Base-by-base conservation (phyloP, 2,797 vertebrate species). In the Gymnoscopelus braueri region DNA sequence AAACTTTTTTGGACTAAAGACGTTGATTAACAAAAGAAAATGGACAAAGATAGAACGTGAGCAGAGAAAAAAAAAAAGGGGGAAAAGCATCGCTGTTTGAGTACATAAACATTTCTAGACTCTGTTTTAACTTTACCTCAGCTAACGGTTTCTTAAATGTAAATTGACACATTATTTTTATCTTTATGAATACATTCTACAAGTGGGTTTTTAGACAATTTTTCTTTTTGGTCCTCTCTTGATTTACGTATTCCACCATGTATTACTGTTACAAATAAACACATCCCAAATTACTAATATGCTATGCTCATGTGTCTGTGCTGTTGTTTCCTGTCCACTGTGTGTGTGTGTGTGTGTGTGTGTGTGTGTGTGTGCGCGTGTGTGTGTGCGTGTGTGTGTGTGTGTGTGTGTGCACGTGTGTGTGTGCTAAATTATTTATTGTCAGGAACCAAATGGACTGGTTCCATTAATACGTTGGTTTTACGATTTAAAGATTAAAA, bases 261-360 rank as follows among this genome's bases (percentile, higher is more conserved):
- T 98, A 97, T 95, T 96, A 96, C 94, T 96, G 95, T 97, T 97
- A 94, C 92, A 93, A 98, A 98, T 98, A 98, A 98, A 98, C 96
- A 96, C 94, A 92, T 95, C 95, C 76, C 94, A 96, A 95, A 95
- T 90, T 83, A 93, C 78, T 84, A 74, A 69, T 61, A 24, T 8
- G n/a, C 67, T 78, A 64, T 82, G 2, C 70, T 59, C 69, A 4
- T 77, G 54, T 69, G 49, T 54, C 19, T 74, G n/a, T 49, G 6
- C 39, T 29, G 26, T 19, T 29, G 26, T 29, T 29, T 29, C 3
- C 1, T 29, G 26, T 29, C 26, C 26, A 29, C 26, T 29, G 26
- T 39, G 35, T 39, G 35, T 6, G 57, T 71, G 44, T 72, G 4
- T 62, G 15, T 57, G 47, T 49, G 47, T 67, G 10, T 78, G 68